phyloP scores from a whole-genome alignment of 2,888 invertebrate species.

The Drosophila formosana region DNA sequence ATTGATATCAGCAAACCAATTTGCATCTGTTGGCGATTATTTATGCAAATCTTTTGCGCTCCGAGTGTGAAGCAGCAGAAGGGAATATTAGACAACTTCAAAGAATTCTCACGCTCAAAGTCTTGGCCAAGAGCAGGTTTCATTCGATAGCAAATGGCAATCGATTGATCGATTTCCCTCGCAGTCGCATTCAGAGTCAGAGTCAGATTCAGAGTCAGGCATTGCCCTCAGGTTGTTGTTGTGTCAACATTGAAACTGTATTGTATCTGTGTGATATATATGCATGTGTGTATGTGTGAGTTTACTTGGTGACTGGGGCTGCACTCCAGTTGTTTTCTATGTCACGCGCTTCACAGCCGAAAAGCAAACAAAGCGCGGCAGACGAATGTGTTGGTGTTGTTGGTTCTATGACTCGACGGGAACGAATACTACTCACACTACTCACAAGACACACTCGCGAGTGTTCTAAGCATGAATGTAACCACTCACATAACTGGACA shows the following conservation, averaged over 20 bases:
- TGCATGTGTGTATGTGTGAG: constrained; percentile 4
- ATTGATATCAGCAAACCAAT: constrained; percentile 32
- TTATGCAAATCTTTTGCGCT: constrained; percentile 66
- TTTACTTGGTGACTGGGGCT: constrained; percentile 52
- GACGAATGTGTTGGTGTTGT: constrained; percentile 30
- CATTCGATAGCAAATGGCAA: constrained; percentile 39
- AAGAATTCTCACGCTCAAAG: constrained; percentile 61
- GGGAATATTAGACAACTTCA: constrained; percentile 13
- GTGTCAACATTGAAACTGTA: constrained; percentile 48
- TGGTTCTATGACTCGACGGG: constrained; percentile 32
- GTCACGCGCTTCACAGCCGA: constrained; percentile 65
- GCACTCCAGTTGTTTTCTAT: constrained; percentile 67
- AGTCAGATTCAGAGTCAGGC: constrained; percentile 23
- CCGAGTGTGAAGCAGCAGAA: constrained; percentile 25
- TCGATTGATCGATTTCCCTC: constrained; percentile 66
- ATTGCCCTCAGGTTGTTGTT: constrained; percentile 44
- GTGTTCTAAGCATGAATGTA: constrained; percentile 17
- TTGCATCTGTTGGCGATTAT: constrained; percentile 76
- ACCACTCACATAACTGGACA: constrained; percentile 31
- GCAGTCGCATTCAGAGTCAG: background rate
- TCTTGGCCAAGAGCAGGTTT: constrained; percentile 17
- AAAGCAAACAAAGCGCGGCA: constrained; percentile 52
- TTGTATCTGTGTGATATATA: constrained; percentile 1
- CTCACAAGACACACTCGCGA: background rate
- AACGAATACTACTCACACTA: constrained; percentile 20